Evolutionary conservation across 2,113 vertebrate species (phyloP).

Genomic region (Atlantisia rogersi): DNA sequence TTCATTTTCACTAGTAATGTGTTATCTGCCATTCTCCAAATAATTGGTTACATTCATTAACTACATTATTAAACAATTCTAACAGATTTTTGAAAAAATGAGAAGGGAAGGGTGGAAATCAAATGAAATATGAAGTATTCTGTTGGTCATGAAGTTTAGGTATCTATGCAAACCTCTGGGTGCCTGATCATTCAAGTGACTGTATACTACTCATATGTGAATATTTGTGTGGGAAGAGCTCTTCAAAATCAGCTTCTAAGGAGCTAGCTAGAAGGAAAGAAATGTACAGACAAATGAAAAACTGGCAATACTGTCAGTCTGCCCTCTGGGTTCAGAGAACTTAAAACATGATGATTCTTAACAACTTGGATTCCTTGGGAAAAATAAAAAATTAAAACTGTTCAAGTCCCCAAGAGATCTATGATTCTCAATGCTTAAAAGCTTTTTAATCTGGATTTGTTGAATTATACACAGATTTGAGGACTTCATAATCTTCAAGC

Average conservation of each 20-base stretch:
- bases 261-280: conserved; percentile 6
- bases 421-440: conserved; percentile 50
- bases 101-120: background rate
- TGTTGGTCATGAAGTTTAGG: background rate
- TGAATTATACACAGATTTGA: conserved; percentile 70
- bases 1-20: background rate
- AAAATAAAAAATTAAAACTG: conserved; percentile 47
- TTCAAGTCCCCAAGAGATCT: conserved; percentile 42
- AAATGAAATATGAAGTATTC: background rate
- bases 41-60: background rate
- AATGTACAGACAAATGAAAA: background rate
- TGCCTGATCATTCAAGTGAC: background rate
- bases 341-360: conserved; percentile 38
- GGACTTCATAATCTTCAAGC: conserved; percentile 62
- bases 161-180: background rate
- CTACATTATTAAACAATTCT: background rate
- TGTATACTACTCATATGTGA: background rate
- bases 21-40: background rate
- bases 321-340: background rate
- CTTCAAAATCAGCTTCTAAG: background rate
- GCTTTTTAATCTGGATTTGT: conserved; percentile 75
- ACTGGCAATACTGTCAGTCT: background rate
- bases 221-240: background rate
- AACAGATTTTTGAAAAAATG: background rate
- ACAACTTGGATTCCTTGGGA: conserved; percentile 28